phyloP scores from a whole-genome alignment of 2,888 invertebrate species.

The Ophioninae sp. region DNA sequence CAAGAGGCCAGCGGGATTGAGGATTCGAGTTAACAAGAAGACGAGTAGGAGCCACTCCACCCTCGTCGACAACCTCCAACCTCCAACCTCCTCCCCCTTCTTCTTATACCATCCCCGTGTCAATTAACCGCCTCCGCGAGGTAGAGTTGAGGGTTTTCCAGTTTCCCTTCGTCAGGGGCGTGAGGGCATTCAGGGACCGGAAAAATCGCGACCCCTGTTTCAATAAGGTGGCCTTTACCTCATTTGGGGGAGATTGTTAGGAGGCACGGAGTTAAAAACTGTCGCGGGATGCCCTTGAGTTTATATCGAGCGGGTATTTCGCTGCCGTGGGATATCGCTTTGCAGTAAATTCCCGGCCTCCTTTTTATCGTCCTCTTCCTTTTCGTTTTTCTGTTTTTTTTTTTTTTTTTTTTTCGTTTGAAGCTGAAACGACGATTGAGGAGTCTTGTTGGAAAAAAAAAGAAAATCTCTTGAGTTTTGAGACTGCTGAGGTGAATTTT shows the following conservation, averaged over 20 bases:
- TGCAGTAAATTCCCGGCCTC: constrained; percentile 75
- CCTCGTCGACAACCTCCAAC: constrained; percentile 66
- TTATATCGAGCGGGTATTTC: constrained; percentile 56
- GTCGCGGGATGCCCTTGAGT: constrained; percentile 67
- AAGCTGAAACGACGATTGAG: too few species aligned
- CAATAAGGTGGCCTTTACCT: constrained; percentile 81
- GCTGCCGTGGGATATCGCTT: constrained; percentile 74
- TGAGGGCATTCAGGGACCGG: constrained; percentile 69
- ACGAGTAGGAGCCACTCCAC: constrained; percentile 67
- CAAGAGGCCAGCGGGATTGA: constrained; percentile 56
- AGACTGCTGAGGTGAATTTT: too few species aligned
- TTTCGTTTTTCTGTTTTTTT: too few species aligned
- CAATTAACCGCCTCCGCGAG: constrained; percentile 79
- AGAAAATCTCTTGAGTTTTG: too few species aligned
- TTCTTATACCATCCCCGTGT: constrained; percentile 70
- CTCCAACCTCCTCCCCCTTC: too few species aligned
- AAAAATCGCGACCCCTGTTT: constrained; percentile 81
- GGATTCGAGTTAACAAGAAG: constrained; percentile 81
- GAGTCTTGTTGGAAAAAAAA: too few species aligned
- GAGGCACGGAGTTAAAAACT: constrained; percentile 78
- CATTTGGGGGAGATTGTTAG: constrained; percentile 81
- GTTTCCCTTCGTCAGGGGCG: constrained; percentile 34
- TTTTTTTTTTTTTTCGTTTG: too few species aligned
- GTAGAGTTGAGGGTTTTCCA: constrained; percentile 50
- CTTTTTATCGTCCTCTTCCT: constrained; percentile 47